These are phyloP conservation scores for Anhinga rufa DNA, from an alignment of 2,113 vertebrate genomes.

Conservation along the genomic window DNA sequence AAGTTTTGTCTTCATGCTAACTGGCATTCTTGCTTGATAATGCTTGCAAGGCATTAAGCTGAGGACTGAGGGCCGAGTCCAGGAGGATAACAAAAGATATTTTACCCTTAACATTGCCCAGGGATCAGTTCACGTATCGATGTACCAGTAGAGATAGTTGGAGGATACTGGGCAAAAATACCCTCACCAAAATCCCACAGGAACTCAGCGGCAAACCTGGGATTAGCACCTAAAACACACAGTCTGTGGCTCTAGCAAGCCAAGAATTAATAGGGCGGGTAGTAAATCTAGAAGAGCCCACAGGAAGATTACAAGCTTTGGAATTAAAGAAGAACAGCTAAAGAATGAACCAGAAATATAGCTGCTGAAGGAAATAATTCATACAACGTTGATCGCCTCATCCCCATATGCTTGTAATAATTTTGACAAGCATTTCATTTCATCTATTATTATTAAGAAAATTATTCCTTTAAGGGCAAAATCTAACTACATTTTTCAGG, in stretches of 20 bases:
- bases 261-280: not conserved
- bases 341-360: not conserved
- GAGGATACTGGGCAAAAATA: not conserved
- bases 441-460: conserved; percentile 15
- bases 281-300: not conserved
- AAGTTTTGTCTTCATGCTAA: not conserved
- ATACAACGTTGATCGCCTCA: not conserved
- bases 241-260: not conserved
- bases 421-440: conserved; percentile 11
- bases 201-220: not conserved
- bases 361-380: not conserved
- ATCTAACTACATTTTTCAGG: conserved; percentile 13
- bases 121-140: not conserved
- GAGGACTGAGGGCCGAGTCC: not conserved
- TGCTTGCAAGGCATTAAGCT: not conserved
- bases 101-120: not conserved
- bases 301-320: not conserved
- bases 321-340: not conserved
- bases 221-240: not conserved
- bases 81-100: not conserved
- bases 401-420: not conserved
- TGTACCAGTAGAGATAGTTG: not conserved
- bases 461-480: conserved; percentile 39
- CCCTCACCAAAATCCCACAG: not conserved
- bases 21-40: not conserved